Conservation (phyloP, 2,888 invertebrate species). For the Pardosa pseudoannulata region DNA sequence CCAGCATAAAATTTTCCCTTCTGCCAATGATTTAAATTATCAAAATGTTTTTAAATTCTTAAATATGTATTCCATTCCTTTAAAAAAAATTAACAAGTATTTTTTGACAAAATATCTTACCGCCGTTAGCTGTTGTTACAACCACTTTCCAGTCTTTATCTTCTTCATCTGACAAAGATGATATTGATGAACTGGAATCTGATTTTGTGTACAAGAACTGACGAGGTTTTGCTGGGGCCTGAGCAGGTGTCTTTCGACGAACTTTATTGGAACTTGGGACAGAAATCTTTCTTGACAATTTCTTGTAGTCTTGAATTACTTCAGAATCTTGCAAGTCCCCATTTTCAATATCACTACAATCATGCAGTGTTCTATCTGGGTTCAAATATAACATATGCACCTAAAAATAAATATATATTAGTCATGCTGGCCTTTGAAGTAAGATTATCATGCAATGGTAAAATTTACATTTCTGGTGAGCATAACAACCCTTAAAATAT, state of each 20-base stretch:
- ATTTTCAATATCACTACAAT: conserved; percentile 86
- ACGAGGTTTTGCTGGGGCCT: conserved; percentile 82
- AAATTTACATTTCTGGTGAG: too few species aligned
- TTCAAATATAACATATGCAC: conserved; percentile 87
- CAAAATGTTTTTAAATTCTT: too few species aligned
- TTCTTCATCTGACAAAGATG: conserved; percentile 77
- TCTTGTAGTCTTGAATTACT: conserved; percentile 86
- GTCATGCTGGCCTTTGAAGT: too few species aligned
- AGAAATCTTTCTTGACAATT: conserved; percentile 72
- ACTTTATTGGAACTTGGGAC: conserved; percentile 52
- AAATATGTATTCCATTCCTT: too few species aligned
- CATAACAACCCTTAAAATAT: too few species aligned
- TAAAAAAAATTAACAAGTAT: too few species aligned
- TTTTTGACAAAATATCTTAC: conserved; percentile 75
- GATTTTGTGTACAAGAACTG: conserved; percentile 81
- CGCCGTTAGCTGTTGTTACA: conserved; percentile 81
- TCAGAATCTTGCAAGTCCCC: conserved; percentile 84
- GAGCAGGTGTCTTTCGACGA: conserved; percentile 75
- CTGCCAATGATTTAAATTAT: too few species aligned
- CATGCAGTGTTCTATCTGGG: conserved; percentile 85
- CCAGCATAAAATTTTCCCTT: too few species aligned
- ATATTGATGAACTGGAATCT: conserved; percentile 73
- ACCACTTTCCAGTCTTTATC: conserved; percentile 82
- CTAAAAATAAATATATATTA: too few species aligned
- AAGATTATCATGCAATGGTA: too few species aligned